A percentile compares a stretch with the other conserved stretches of the same genome.
phyloP scores from a whole-genome alignment of 2,888 invertebrate species.

The Diplolepis rosae region DNA sequence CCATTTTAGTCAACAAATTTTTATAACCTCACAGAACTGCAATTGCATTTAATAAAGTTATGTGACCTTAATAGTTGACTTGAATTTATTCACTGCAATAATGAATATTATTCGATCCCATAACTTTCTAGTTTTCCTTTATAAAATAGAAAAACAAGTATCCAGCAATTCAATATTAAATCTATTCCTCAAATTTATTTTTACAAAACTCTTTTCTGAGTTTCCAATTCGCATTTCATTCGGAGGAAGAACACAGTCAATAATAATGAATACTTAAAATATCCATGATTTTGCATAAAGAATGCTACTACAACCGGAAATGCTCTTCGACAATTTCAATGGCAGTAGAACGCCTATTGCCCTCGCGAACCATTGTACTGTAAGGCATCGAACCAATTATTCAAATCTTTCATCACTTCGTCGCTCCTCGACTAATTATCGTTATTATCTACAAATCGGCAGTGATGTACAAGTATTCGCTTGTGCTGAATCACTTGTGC shows the following conservation, averaged over 20 bases:
- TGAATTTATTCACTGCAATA: too few species aligned
- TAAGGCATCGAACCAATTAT: constrained; percentile 46
- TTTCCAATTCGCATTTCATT: neutral
- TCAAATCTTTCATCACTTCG: constrained; percentile 50
- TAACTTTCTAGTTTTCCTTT: too few species aligned
- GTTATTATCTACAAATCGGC: constrained; percentile 43
- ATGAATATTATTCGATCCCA: too few species aligned
- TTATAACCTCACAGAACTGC: too few species aligned
- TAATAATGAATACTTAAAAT: neutral
- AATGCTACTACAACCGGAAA: neutral
- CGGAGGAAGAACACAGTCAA: neutral
- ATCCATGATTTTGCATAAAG: neutral
- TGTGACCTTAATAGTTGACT: too few species aligned
- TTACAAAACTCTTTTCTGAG: neutral
- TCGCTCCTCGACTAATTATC: constrained; percentile 46
- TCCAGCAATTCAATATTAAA: neutral
- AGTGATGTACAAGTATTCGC: constrained; percentile 31
- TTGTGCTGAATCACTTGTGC: constrained; percentile 38
- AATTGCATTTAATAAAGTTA: too few species aligned
- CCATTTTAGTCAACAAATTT: too few species aligned
- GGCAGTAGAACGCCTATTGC: constrained; percentile 33
- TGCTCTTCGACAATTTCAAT: constrained; percentile 36
- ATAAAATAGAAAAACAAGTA: too few species aligned
- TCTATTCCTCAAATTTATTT: neutral
- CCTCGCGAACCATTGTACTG: constrained; percentile 37